Conservation (phyloP, 2,888 invertebrate genomes). For the Lochmaea capreae region DNA sequence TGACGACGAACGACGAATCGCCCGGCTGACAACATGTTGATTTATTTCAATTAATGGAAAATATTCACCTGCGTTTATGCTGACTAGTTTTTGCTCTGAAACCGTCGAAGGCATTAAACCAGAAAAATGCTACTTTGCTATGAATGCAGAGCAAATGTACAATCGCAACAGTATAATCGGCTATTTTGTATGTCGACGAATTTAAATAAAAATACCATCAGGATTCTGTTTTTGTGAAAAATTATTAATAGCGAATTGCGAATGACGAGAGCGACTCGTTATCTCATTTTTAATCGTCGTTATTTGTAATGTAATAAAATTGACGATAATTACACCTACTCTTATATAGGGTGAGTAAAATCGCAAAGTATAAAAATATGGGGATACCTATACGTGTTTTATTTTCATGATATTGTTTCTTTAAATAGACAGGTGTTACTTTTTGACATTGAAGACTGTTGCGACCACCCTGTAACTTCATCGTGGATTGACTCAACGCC, state of each 20-base stretch:
- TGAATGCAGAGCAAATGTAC: conserved; percentile 49
- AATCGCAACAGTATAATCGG: conserved; percentile 44
- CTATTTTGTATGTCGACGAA: conserved; percentile 41
- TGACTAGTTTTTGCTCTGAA: conserved; percentile 57
- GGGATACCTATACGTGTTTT: too few species aligned
- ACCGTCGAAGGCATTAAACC: conserved; percentile 60
- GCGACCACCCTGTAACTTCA: too few species aligned
- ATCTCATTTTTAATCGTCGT: background rate
- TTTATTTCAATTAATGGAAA: conserved; percentile 65
- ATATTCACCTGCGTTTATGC: conserved; percentile 62
- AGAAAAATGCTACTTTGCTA: conserved; percentile 56
- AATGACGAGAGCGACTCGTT: background rate
- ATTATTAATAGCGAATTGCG: background rate
- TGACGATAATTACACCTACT: too few species aligned
- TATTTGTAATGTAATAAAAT: background rate
- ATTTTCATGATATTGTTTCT: too few species aligned
- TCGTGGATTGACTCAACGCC: too few species aligned
- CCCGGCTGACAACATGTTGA: conserved; percentile 53
- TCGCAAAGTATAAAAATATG: too few species aligned
- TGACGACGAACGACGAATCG: conserved; percentile 21
- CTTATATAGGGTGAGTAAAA: too few species aligned
- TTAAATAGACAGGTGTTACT: too few species aligned
- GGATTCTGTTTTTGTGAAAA: conserved; percentile 26
- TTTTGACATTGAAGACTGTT: too few species aligned
- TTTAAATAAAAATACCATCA: conserved; percentile 47